phyloP scores from a whole-genome alignment of 2,113 vertebrate species.

The Turdus rufiventris region DNA sequence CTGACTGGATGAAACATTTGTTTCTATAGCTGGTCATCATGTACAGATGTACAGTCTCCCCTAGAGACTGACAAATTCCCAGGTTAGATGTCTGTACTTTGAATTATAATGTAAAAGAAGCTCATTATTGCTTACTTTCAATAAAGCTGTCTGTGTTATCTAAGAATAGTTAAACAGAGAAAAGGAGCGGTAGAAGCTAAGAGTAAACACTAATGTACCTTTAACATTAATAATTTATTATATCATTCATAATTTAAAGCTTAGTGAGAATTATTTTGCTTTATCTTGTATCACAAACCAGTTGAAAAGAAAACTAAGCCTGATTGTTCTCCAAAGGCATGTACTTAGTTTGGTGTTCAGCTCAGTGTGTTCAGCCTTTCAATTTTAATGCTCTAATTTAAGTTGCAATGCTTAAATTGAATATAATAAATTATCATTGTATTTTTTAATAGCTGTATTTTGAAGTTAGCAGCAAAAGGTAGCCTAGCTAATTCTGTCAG shows the following conservation, averaged over 20 bases:
- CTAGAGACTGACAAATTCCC: background rate
- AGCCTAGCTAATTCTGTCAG: background rate
- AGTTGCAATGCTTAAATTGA: background rate
- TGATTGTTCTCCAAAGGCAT: background rate
- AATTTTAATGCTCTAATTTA: conserved; percentile 1
- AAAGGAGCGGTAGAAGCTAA: background rate
- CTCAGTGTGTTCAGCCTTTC: conserved; percentile 6
- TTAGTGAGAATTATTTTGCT: conserved; percentile 42
- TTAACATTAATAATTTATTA: conserved; percentile 38
- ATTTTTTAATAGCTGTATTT: background rate
- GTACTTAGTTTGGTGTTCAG: background rate
- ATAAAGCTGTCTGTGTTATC: background rate
- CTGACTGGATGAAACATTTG: background rate
- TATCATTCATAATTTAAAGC: conserved; percentile 21
- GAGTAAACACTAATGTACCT: background rate
- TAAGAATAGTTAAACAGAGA: background rate
- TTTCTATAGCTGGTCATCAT: background rate
- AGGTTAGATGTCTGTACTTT: background rate
- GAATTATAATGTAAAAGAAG: background rate
- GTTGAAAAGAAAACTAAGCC: background rate
- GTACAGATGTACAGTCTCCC: background rate
- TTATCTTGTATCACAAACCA: background rate
- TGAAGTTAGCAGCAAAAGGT: background rate
- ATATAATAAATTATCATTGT: background rate
- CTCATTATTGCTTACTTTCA: background rate